phyloP scores from a whole-genome alignment of 2,113 vertebrate species.

The Pyrgilauda ruficollis region DNA sequence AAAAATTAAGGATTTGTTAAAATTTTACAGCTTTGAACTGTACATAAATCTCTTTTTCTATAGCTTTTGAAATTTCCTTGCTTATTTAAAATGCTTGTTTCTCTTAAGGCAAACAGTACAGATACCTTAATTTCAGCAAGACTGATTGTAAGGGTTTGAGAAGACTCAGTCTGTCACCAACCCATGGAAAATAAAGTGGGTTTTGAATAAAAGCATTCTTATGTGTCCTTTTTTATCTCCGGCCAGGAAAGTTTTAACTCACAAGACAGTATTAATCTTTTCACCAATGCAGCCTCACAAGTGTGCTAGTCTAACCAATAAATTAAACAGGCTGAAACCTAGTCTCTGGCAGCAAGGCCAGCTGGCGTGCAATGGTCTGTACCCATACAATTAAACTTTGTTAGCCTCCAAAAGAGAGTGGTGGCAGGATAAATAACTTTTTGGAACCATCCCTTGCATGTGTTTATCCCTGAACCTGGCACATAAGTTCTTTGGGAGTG shows the following conservation, averaged over 20 bases:
- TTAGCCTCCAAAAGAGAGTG: not conserved
- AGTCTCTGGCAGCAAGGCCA: not conserved
- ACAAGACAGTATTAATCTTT: not conserved
- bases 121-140: not conserved
- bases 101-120: not conserved
- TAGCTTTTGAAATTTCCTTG: not conserved
- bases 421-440: not conserved
- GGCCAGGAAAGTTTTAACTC: not conserved
- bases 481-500: not conserved
- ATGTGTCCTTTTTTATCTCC: not conserved
- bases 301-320: not conserved
- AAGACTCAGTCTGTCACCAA: not conserved
- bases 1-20: not conserved
- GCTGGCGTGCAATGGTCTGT: not conserved
- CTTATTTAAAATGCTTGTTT: not conserved
- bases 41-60: not conserved
- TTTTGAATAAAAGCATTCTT: constrained; percentile 20
- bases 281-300: not conserved
- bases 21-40: not conserved
- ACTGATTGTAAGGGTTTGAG: not conserved
- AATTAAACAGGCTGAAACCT: not conserved
- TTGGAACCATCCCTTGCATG: not conserved
- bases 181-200: not conserved
- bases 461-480: not conserved
- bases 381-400: not conserved